Evolutionary conservation across 2,888 invertebrate species (phyloP).

Genomic region (Blastobasis adustella): DNA sequence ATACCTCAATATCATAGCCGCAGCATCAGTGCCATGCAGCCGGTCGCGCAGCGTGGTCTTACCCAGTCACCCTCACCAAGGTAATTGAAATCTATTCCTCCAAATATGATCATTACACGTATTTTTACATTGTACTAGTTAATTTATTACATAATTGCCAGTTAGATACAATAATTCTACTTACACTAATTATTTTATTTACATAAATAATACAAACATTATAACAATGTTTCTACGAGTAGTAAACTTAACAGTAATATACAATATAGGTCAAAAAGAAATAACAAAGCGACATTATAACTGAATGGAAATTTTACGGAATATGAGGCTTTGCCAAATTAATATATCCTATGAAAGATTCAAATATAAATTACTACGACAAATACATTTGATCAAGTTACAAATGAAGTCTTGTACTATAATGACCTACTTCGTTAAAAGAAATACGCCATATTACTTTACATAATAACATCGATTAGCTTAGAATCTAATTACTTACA

Average conservation of each 20-base stretch:
- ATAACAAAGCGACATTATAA: slow-evolving; percentile 37
- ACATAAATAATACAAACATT: slow-evolving; percentile 70
- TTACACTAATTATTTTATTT: slow-evolving; percentile 46
- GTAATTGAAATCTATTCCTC: no score
- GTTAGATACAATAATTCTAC: slow-evolving; percentile 48
- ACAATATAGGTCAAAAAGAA: slow-evolving; percentile 56
- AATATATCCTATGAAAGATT: neutral
- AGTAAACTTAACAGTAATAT: slow-evolving; percentile 68
- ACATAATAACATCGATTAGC: slow-evolving; percentile 29
- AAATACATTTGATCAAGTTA: neutral
- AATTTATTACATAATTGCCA: slow-evolving; percentile 4
- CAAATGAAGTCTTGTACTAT: no score
- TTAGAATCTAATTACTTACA: slow-evolving; percentile 24
- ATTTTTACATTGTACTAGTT: slow-evolving; percentile 33
- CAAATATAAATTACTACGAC: neutral
- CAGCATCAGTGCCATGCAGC: no score
- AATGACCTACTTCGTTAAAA: no score
- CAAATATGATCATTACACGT: slow-evolving; percentile 35
- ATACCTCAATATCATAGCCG: no score
- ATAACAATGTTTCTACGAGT: slow-evolving; percentile 48
- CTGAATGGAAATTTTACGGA: slow-evolving; percentile 5
- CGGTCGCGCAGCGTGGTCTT: no score
- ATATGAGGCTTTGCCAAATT: slow-evolving; percentile 31
- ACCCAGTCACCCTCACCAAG: no score
- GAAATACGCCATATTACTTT: slow-evolving; percentile 29